Conservation (phyloP, 30 jellyfish, hydroid and myxozoan genomes). For the Clytia hemisphaerica region DNA sequence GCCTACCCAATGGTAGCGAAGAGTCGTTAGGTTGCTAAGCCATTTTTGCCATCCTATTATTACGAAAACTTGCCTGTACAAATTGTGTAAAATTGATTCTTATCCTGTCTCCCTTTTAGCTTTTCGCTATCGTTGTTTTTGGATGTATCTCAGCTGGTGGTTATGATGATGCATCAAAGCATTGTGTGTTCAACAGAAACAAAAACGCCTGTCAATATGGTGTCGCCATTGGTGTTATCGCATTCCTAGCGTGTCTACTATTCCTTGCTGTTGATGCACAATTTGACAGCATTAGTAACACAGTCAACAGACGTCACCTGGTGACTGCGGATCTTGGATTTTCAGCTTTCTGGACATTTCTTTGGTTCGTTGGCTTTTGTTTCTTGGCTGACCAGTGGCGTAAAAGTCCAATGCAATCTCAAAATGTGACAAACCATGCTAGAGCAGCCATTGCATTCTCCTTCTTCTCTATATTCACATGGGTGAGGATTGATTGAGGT, state of each 20-base stretch:
- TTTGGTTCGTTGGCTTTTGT: slow-evolving; percentile 95
- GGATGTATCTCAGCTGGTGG: slow-evolving; percentile 93
- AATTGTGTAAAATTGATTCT: neutral
- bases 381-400: slow-evolving; percentile 90
- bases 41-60: too few relatives aligned
- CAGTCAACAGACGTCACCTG: slow-evolving; percentile 51
- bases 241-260: slow-evolving; percentile 71
- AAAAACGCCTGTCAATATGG: slow-evolving; percentile 89
- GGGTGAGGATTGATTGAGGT: slow-evolving; percentile 56
- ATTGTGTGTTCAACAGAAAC: slow-evolving; percentile 66
- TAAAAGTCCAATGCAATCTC: slow-evolving; percentile 27
- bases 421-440: slow-evolving; percentile 62
- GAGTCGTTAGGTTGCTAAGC: too few relatives aligned
- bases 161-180: slow-evolving; percentile 27
- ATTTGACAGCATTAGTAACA: slow-evolving; percentile 57
- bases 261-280: slow-evolving; percentile 71
- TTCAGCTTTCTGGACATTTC: slow-evolving; percentile 78
- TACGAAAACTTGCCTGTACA: too few relatives aligned
- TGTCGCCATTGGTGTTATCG: slow-evolving; percentile 86
- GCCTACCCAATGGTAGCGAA: too few relatives aligned
- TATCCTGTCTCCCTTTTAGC: too few relatives aligned
- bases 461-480: slow-evolving; percentile 78
- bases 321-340: slow-evolving; percentile 60
- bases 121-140: slow-evolving; percentile 83
- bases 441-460: slow-evolving; percentile 91